Evolutionary conservation across 1,140 invertebrate species (phyloP), one percentile per base, ranked within the genome.

Genomic region (Lineus longissimus): DNA sequence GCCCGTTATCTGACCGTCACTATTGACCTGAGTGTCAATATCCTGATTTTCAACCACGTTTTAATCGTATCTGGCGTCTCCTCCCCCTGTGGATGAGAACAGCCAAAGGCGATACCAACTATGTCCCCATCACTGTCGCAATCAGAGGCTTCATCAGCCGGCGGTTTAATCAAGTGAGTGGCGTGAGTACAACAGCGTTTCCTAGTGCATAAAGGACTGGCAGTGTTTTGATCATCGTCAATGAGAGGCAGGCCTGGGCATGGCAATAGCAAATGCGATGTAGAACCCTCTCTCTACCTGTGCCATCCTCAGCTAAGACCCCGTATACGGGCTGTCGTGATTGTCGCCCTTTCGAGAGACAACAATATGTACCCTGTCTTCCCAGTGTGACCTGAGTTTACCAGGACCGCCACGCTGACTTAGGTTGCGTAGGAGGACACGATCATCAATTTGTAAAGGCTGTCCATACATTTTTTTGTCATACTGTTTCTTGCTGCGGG

Each of bases 351-450:
- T 36, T 27, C 60, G 17, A 22, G 40, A 43, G 15, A 45, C 9
- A 1, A 67, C 59, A 23, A 54, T 19, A 41, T 70, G 61, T 6
- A 69, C 27, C 7, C 61, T 29, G 0, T 63, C 31, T 59, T 71
- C 63, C 64, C 60, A 71, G 15, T 63, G 59, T 4, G 47, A 55
- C 22, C 67, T 22, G 11, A 69, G 29, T 57, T 71, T 69, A 11
- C 65, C 67, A 22, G 65, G 65, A 15, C 70, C 70, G 27, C 64
- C 70, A 15, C 61, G 55, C 36, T 70, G 65, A 9, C 29, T n/a
- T 0, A 70, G 36, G 55, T 71, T 67, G n/a, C 63, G n/a, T n/a
- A 67, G 68, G 27, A 70, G 29, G 2, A 70, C 69, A n/a, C 62
- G 51, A 47, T 70, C 69, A 25, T 66, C 66, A 30, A 54, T 47